Base-by-base conservation (phyloP, 2,113 vertebrate species). In the Platycercus adscitus region DNA sequence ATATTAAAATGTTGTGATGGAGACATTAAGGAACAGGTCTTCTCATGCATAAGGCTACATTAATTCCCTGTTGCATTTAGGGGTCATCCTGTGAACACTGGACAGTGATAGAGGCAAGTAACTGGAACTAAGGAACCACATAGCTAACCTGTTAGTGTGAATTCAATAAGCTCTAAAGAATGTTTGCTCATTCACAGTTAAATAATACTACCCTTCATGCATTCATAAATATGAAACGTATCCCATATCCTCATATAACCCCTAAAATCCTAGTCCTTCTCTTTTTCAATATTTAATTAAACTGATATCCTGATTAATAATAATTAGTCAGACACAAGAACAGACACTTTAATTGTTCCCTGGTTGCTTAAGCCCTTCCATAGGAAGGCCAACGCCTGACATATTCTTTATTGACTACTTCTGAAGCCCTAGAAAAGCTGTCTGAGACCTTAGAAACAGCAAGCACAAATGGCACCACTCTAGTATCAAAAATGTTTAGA, bases 401-500 rank as follows among this genome's bases (percentile, higher is more conserved):
- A 47, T 77, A 28, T 47, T 61, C 55, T 47, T 77, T 47, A 31
- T 23, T 10, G 55, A 17, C 60, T 44, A 47, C n/a, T 61, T 72
- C 58, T 53, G 37, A 72, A 61, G 58, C 26, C 12, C 20, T 35
- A 55, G 70, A 78, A 94, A 88, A 89, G 55, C 39, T 65, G 53
- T 20, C n/a, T 77, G 8, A 29, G 49, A 61, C 71, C 43, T 80
- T 37, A 39, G 23, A 69, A 89, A 72, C 13, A 64, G 69, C 52
- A 66, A 61, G 37, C 10, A 56, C 28, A 77, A 95, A 81, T 35
- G 17, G 31, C 50, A 43, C 13, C 1, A 2, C n/a, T 64, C 26
- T 52, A 37, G 20, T 37, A 68, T 76, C 21, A 89, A 60, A 77
- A 92, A 89, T 55, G 35, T 95, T 96, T 94, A 92, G 66, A 91